Percentiles rank a stretch among this genome's conserved stretches.
Conservation (phyloP, 2,888 invertebrate species). For the Drosophila multiciliata region DNA sequence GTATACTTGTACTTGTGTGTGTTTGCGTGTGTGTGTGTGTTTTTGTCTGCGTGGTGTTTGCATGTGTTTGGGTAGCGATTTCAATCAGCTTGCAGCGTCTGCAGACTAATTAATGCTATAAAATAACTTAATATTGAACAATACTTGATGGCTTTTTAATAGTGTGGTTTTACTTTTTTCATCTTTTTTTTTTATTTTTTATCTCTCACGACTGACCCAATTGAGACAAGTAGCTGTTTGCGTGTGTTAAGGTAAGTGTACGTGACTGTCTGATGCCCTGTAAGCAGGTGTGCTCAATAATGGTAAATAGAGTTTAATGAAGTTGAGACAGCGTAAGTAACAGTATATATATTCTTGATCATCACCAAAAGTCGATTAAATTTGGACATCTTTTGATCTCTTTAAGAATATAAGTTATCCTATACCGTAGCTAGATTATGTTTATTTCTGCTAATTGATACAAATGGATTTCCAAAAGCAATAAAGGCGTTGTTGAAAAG, state of each 20-base stretch:
- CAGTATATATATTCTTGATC: neutral
- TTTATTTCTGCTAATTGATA: neutral
- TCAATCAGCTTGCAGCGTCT: constrained; percentile 61
- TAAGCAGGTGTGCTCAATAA: constrained; percentile 3
- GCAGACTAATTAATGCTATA: constrained; percentile 68
- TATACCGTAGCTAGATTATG: too few species aligned
- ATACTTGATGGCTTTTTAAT: constrained; percentile 75
- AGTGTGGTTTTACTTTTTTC: constrained; percentile 53
- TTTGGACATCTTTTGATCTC: neutral
- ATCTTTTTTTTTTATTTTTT: constrained; percentile 22
- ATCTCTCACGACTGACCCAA: constrained; percentile 66
- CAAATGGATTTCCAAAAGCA: neutral
- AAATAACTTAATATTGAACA: constrained; percentile 79
- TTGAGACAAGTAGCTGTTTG: constrained; percentile 38
- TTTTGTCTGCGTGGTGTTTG: constrained; percentile 6
- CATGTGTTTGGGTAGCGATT: constrained; percentile 46
- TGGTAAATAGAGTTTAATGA: neutral
- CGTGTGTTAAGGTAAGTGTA: neutral
- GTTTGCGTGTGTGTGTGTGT: constrained; percentile 1
- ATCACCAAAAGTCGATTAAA: neutral
- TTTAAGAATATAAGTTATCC: neutral
- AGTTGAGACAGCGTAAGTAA: too few species aligned
- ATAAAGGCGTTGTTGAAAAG: neutral
- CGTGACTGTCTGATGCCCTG: constrained; percentile 24
- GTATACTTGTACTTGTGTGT: constrained; percentile 32